Evolutionary conservation across 2,797 vertebrate genomes (phyloP), one percentile per base, ranked within the genome.

Genomic region (Malurus splendens): DNA sequence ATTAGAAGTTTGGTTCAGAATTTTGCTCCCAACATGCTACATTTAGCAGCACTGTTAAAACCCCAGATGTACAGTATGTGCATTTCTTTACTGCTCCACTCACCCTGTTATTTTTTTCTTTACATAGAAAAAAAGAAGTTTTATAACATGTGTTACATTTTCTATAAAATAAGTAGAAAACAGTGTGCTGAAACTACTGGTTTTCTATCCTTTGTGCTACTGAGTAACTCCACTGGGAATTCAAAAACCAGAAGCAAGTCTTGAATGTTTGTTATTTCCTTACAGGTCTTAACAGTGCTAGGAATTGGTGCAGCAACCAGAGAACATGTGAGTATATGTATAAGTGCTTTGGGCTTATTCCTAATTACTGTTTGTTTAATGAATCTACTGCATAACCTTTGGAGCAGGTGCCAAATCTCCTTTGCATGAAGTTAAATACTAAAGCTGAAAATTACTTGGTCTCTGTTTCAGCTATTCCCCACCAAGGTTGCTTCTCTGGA

Each of bases 271-370:
- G 20, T 55, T 32, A 84, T 62, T 86, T 78, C 86, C 74, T 94
- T 96, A 60, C 86, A 98, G 98, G 97, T 97, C 39, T 96, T 98
- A 94, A 97, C 94, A 70, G 96, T 96, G 3, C 82, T 98, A 33
- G 97, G 97, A 83, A 98, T 98, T 44, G 97, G 97, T 9, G 97
- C 98, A 68, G 98, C 98, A 57, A 97, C 96, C 25, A 98, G 97
- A 92, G 98, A 98, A 82, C 97, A 98, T 96, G 98, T 98, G 65
- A 96, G 96, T 82, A 9, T 61, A 30, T 6, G 9, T 42, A 9
- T 45, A 70, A 24, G 3, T 39, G 48, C 38, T 82, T 33, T 55
- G 64, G 56, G 36, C 41, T 83, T 92, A 90, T 75, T 33, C 41
- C 38, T 83, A 55, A 59, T 90, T 55, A 24, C 47, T 77, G 12